Base-by-base conservation (phyloP, 2,888 invertebrate species). In the Apomyelois bistriatella region DNA sequence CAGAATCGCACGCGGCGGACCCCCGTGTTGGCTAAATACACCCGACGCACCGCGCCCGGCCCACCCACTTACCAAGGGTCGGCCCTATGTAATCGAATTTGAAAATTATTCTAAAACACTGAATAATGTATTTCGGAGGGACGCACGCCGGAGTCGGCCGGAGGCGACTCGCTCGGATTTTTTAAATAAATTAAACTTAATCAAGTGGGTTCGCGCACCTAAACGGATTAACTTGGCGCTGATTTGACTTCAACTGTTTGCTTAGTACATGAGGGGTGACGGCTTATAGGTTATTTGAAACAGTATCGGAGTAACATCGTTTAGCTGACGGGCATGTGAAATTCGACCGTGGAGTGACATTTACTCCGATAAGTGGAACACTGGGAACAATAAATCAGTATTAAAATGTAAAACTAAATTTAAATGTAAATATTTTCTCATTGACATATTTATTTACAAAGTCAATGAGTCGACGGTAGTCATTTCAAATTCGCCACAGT, bases 31-130 rank as follows among this genome's bases (percentile, higher is more conserved):
- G 91, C 88, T 90, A 91, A 91, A 91, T 90, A 91, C 87, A 80
- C 83, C 86, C 86, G 85, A 82, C 82, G 76, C 78, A 66, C 70
- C 69, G 66, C 66, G 55, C 80, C 80, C 84, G 76, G 77, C 84
- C 84, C 84, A 82, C 84, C 84, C 84, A 82, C 90, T 90, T 85
- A 86, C 88, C 76, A 79, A 87, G 85, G 86, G 87, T 87, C 87
- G 86, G 85, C 80, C 88, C 89, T 90, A 90, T 90, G 90, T 90
- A 90, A 90, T 90, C 90, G 90, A 90, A 90, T 90, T 90, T 90
- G 89, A 90, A 90, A 90, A 90, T 90, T 90, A 90, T 90, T 90
- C 90, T 90, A 90, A 90, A 90, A 90, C 90, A 90, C 89, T 90
- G 89, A 89, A 90, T 90, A 90, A 90, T 90, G 90, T 89, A 90